Percentiles rank a stretch among this genome's conserved stretches.
Conservation (phyloP, 2,888 invertebrate species). For the Eudasyphora cyanicolor region DNA sequence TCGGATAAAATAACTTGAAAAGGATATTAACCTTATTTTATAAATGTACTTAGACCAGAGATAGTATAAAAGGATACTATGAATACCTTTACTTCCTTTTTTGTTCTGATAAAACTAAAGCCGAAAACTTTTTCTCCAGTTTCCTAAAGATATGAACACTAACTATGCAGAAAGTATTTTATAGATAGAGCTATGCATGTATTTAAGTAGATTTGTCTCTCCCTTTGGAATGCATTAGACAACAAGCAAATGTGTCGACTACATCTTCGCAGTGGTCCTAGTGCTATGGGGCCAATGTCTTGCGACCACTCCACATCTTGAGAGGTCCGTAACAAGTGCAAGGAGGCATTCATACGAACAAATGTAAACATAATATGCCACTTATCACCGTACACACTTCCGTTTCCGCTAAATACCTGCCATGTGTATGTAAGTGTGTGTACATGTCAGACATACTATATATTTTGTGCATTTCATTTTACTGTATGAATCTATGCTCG, state of each 20-base stretch:
- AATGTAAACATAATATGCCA: constrained; percentile 57
- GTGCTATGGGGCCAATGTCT: background rate
- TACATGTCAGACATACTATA: background rate
- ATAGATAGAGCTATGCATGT: background rate
- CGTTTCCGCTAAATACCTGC: constrained; percentile 47
- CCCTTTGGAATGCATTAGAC: background rate
- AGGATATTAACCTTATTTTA: no score
- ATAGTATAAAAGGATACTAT: no score
- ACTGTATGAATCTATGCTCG: no score
- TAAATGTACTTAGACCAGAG: no score
- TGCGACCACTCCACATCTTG: constrained; percentile 18
- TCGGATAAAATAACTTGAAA: no score
- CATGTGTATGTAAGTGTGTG: constrained; percentile 27
- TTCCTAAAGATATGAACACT: background rate
- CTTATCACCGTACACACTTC: constrained; percentile 57
- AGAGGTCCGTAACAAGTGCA: constrained; percentile 36
- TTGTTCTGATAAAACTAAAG: background rate
- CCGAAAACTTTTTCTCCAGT: background rate
- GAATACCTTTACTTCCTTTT: background rate
- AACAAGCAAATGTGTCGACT: background rate
- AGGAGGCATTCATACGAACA: constrained; percentile 31
- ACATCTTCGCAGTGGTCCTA: background rate
- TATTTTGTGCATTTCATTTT: constrained; percentile 44
- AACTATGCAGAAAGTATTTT: background rate
- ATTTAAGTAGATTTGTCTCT: background rate